Conservation (phyloP, 2,797 vertebrate species). For the Thaleichthys pacificus region DNA sequence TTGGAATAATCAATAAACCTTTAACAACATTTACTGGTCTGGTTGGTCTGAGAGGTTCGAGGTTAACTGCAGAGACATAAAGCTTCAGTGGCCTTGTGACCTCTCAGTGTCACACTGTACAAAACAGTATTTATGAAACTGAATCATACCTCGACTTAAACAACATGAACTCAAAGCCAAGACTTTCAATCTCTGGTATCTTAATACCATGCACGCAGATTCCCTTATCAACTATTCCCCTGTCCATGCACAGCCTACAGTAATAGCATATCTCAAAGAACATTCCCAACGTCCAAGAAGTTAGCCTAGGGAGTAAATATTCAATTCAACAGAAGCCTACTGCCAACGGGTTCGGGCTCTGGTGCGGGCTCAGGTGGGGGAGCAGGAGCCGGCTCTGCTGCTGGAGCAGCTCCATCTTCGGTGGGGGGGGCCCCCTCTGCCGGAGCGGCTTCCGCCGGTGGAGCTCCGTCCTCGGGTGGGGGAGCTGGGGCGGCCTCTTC, state of each 20-base stretch:
- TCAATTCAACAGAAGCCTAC: slow-evolving; percentile 49
- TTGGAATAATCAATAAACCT: neutral
- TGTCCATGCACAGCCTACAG: slow-evolving; percentile 14
- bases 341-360: slow-evolving; percentile 53
- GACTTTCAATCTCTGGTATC: neutral
- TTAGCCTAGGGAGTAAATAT: slow-evolving; percentile 18
- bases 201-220: neutral
- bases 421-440: slow-evolving; percentile 35
- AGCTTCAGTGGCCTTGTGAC: neutral
- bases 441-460: slow-evolving; percentile 43
- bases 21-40: neutral
- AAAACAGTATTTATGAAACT: neutral
- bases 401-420: slow-evolving; percentile 34
- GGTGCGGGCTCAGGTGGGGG: slow-evolving; percentile 53
- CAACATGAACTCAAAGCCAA: neutral
- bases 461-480: slow-evolving; percentile 35
- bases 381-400: slow-evolving; percentile 31
- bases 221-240: neutral
- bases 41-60: neutral
- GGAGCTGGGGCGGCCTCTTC: slow-evolving; percentile 26
- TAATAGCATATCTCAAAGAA: neutral
- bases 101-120: no score
- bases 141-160: neutral
- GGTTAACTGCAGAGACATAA: neutral
- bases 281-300: neutral